A percentile compares a stretch with the other conserved stretches of the same genome.
phyloP scores from a whole-genome alignment of 2,797 vertebrate species.

The Coracias cyanogaster region DNA sequence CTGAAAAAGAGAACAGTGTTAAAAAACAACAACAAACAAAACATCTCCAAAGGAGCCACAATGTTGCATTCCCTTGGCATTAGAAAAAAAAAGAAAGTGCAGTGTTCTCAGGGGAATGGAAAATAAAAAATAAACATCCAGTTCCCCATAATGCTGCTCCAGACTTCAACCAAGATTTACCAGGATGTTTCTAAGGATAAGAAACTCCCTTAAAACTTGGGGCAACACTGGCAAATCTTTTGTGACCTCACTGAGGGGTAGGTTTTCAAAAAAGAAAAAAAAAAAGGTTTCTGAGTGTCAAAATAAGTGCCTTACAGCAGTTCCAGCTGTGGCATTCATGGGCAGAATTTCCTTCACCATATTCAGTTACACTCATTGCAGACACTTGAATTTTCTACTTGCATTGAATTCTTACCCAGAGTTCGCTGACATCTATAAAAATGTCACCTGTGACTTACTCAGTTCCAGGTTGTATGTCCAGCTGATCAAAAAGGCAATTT shows the following conservation, averaged over 20 bases:
- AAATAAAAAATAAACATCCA: neutral
- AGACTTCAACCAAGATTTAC: neutral
- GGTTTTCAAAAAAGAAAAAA: neutral
- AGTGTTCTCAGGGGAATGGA: neutral
- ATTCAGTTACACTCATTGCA: neutral
- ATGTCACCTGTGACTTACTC: neutral
- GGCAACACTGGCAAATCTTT: fast-evolving
- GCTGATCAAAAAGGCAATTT: neutral
- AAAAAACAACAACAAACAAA: neutral
- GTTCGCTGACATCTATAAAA: neutral
- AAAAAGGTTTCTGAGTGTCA: neutral
- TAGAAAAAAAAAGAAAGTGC: neutral
- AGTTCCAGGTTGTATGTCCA: neutral
- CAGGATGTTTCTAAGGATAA: neutral
- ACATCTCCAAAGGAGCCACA: neutral
- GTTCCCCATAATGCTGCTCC: neutral
- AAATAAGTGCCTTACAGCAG: neutral
- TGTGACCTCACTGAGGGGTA: neutral
- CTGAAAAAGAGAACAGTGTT: neutral
- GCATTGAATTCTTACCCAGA: neutral
- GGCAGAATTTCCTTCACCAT: neutral
- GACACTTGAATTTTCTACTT: neutral
- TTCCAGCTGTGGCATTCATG: neutral
- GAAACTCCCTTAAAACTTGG: neutral
- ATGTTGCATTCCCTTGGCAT: too few relatives aligned